Percentiles rank a stretch among this genome's conserved stretches.
Evolutionary conservation across 2,113 vertebrate genomes (phyloP).

Genomic region (Dicentrarchus labrax): DNA sequence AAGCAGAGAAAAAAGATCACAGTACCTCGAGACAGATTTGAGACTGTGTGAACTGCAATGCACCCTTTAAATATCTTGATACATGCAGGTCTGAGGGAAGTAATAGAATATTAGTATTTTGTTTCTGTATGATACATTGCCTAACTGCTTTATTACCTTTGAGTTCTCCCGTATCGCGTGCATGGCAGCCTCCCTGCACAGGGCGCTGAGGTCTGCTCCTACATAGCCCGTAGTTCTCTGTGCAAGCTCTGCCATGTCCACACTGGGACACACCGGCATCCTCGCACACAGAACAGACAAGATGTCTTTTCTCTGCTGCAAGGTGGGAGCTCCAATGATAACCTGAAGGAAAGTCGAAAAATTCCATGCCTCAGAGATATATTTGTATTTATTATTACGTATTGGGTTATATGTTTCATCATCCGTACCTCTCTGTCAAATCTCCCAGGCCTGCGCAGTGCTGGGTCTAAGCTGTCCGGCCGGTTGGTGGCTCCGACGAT

Average conservation of each 20-base stretch:
- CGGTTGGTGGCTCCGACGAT: conserved; percentile 91
- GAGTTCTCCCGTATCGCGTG: conserved; percentile 84
- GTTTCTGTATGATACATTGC: rapidly evolving
- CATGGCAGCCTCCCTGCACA: conserved; percentile 95
- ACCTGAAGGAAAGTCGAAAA: conserved; percentile 78
- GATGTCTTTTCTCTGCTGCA: conserved; percentile 89
- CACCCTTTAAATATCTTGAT: background rate
- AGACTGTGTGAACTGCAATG: background rate
- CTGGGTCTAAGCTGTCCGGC: conserved; percentile 91
- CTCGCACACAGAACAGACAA: conserved; percentile 86
- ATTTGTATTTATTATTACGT: background rate
- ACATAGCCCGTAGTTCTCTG: conserved; percentile 92
- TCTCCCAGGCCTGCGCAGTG: conserved; percentile 92
- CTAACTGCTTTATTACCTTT: conserved; percentile 81
- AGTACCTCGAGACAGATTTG: background rate
- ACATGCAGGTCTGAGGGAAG: background rate
- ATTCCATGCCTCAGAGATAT: background rate
- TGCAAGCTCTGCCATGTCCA: conserved; percentile 87
- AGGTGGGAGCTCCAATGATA: conserved; percentile 90
- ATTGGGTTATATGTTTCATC: background rate
- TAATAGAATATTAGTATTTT: background rate
- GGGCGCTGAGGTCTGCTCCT: conserved; percentile 93
- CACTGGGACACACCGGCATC: conserved; percentile 85
- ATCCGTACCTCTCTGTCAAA: conserved; percentile 93
- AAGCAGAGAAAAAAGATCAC: background rate